These are phyloP conservation scores for Toxotes lorentzi DNA, from an alignment of 2,797 vertebrate genomes.

Conservation along the genomic window DNA sequence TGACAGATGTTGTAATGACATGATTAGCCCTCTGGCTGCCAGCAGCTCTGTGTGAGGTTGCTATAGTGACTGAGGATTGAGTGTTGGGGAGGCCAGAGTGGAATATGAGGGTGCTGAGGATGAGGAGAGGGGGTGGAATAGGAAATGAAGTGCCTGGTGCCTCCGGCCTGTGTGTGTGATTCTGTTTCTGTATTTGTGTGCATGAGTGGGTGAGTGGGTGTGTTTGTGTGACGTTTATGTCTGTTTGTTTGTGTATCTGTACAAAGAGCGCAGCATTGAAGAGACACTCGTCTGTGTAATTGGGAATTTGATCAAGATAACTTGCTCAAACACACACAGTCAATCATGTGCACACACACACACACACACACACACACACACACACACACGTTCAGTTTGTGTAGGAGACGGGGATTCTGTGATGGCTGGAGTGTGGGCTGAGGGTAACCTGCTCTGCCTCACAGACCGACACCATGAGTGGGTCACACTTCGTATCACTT, in stretches of 20 bases:
- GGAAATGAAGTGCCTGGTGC: slow-evolving; percentile 76
- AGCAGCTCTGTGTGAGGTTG: slow-evolving; percentile 72
- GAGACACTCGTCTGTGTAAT: slow-evolving; percentile 65
- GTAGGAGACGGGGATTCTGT: slow-evolving; percentile 52
- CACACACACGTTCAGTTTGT: slow-evolving; percentile 20
- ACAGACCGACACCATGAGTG: slow-evolving; percentile 48
- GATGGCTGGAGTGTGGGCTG: slow-evolving; percentile 51
- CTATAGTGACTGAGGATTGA: slow-evolving; percentile 79
- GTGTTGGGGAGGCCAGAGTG: slow-evolving; percentile 73
- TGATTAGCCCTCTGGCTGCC: slow-evolving; percentile 69
- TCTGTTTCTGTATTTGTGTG: not conserved
- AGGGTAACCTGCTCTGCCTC: slow-evolving; percentile 57
- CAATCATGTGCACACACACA: slow-evolving; percentile 27
- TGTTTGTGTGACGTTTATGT: slow-evolving; percentile 42
- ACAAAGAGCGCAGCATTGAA: slow-evolving; percentile 45
- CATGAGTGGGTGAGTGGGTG: slow-evolving; percentile 32
- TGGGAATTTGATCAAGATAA: slow-evolving; percentile 70
- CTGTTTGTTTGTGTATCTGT: slow-evolving; percentile 56
- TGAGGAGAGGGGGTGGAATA: slow-evolving; percentile 74
- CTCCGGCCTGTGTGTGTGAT: slow-evolving; percentile 47
- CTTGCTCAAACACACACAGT: slow-evolving; percentile 45
- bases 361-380: slow-evolving; percentile 16
- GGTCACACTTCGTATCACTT: slow-evolving; percentile 58
- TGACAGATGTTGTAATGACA: slow-evolving; percentile 72
- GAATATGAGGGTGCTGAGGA: slow-evolving; percentile 68